These are phyloP conservation scores for Drosophila nr. perissopoda DNA, from an alignment of 2,888 invertebrate genomes.

Conservation along the genomic window DNA sequence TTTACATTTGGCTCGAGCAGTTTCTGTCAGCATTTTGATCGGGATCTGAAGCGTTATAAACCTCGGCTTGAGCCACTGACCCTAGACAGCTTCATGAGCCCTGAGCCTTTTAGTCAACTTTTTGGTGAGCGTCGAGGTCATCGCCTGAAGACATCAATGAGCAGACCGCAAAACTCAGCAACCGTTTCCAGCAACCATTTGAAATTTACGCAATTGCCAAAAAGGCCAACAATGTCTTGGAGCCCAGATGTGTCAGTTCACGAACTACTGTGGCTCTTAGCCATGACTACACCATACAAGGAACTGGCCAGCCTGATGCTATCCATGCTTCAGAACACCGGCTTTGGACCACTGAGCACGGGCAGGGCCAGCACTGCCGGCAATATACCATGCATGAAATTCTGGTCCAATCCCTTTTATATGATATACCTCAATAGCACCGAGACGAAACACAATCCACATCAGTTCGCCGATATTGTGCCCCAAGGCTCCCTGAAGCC, in stretches of 20 bases:
- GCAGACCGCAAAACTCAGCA: neutral
- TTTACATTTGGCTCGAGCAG: constrained; percentile 1
- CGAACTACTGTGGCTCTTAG: constrained; percentile 24
- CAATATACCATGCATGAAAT: constrained; percentile 26
- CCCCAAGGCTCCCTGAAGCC: constrained; percentile 30
- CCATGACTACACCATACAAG: constrained; percentile 28
- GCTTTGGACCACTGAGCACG: constrained; percentile 28
- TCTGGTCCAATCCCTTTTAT: constrained; percentile 43
- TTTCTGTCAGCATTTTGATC: constrained; percentile 16
- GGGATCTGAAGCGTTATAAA: constrained; percentile 35
- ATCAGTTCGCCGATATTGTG: neutral
- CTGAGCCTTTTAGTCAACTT: constrained; percentile 14
- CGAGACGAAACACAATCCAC: neutral
- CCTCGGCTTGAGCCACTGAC: constrained; percentile 40
- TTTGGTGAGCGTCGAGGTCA: neutral
- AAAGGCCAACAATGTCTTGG: neutral
- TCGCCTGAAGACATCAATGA: neutral
- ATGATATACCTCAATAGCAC: constrained; percentile 1
- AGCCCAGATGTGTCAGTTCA: constrained; percentile 16
- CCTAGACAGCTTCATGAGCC: constrained; percentile 38
- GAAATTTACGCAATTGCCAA: neutral
- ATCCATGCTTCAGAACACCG: constrained; percentile 31
- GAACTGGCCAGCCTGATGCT: constrained; percentile 29
- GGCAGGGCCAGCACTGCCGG: constrained; percentile 23
- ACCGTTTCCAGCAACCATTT: neutral